Base-by-base conservation (phyloP, 1,140 invertebrate genomes). In the Scylla paramamosain region DNA sequence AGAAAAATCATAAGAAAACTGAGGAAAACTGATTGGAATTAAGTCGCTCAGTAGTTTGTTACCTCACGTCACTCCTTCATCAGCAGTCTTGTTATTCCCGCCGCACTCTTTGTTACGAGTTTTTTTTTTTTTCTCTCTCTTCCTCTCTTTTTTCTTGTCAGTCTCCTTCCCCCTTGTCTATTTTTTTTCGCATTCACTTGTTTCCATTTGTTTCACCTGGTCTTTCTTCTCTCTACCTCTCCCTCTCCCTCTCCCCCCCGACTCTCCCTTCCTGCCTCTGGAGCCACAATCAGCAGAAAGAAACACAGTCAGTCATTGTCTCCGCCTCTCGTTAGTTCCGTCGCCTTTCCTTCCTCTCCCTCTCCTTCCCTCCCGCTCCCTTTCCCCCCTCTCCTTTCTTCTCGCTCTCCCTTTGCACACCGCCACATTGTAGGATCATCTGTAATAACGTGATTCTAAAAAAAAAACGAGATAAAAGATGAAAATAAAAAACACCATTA, bases 261-360 rank as follows among this genome's bases (percentile, higher is more conserved):
- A 2, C 20, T 20, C 67, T 77, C 67, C 67, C 67, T n/a, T 25
- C 67, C 67, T 7, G 20, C 25, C 67, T 77, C 67, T n/a, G 67
- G 67, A 77, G 67, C 67, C 67, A 77, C 67, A 77, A 77, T 77
- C 67, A 77, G 67, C 67, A 77, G 67, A 77, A 77, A 77, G 67
- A 77, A 77, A 77, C 67, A 77, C 67, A 77, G 67, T 77, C 67
- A 77, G 67, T 77, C 67, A 77, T 77, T n/a, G 67, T 77, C 67
- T n/a, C n/a, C 67, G 20, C 25, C 67, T 77, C 67, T 77, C 67
- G 67, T 77, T 77, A 77, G 67, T 77, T 77, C 67, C 67, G 67
- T n/a, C 67, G 67, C 67, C 67, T 77, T n/a, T n/a, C 67, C 20
- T 20, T 77, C 25, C n/a, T 20, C 20, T 20, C 20, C 52, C 20